Base-by-base conservation (phyloP, 2,888 invertebrate genomes). In the Acrocera orbiculus region DNA sequence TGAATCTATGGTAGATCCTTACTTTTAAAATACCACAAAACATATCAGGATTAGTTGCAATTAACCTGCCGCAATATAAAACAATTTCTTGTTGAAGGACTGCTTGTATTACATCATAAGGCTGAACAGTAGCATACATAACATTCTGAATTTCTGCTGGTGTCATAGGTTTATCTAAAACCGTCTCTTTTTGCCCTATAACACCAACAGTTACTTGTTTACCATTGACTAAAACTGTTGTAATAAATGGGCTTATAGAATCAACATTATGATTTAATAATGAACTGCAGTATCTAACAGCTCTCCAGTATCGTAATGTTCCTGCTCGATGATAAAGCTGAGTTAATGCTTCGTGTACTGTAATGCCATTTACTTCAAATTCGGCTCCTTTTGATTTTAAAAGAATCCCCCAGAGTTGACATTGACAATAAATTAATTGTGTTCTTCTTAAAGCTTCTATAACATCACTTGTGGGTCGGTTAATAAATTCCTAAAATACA, bases 81-180 rank as follows among this genome's bases (percentile, higher is more conserved):
- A 96, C 79, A 39, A 93, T 73, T 58, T 93, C 93, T 63, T 93
- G 81, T 25, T 54, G 54, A 25, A 54, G 40, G 33, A 61, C 61
- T 4, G 61, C 61, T 41, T 61, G 87, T 38, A 90, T 82, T 16
- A 89, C 73, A 60, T 95, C 85, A 49, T 85, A 81, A 0, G 83
- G 82, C 54, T 87, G 86, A 44, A 87, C 85, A 5, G 76, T 80
- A 11, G 76, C 75, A 60, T 93, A 96, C 65, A 96, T 77, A 6
- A 92, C 83, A 16, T 80, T 75, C 50, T 89, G 81, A 34, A 98
- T 89, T 63, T 95, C 95, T 2, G 79, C 76, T 0, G 98, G 98
- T 2, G 92, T 90, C 75, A 95, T 80, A 0, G 98, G 98, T 51
- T 93, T 92, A 59, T 92, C 92, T 50, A 98, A 86, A n/a, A 89